Percentiles rank a stretch among this genome's conserved stretches.
Conservation (phyloP, 2,113 vertebrate species). For the Sakesphorus luctuosus region DNA sequence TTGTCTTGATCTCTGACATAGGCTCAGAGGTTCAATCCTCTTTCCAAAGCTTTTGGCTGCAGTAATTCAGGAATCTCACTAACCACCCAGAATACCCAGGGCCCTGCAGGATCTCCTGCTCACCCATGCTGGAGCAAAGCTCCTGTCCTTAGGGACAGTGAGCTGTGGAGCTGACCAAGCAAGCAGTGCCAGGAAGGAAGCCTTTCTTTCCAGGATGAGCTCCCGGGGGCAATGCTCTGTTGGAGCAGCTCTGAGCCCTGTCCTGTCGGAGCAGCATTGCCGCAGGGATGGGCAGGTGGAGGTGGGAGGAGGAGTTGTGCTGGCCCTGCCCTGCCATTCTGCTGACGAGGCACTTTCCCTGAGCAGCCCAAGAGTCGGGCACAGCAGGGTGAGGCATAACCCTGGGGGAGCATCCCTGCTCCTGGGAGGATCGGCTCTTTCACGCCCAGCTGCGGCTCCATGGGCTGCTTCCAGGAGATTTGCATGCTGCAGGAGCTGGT, state of each 20-base stretch:
- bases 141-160: neutral
- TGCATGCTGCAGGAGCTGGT: slow-evolving; percentile 27
- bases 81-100: neutral
- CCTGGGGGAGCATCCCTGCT: neutral
- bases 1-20: neutral
- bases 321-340: neutral
- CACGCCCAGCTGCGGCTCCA: neutral
- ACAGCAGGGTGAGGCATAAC: neutral
- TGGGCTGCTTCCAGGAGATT: neutral
- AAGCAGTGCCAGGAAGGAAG: neutral
- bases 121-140: neutral
- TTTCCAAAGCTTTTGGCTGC: neutral
- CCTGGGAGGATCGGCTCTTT: neutral
- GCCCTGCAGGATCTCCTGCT: neutral
- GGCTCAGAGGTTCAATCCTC: neutral
- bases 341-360: slow-evolving; percentile 1
- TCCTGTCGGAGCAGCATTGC: accelerated
- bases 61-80: neutral
- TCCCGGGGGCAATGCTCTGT: neutral
- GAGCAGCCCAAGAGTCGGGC: neutral
- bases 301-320: neutral
- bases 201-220: neutral
- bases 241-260: neutral
- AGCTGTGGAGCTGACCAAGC: accelerated
- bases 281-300: neutral